Evolutionary conservation across 2,113 vertebrate species (phyloP).

Genomic region (Shinisaurus crocodilurus): DNA sequence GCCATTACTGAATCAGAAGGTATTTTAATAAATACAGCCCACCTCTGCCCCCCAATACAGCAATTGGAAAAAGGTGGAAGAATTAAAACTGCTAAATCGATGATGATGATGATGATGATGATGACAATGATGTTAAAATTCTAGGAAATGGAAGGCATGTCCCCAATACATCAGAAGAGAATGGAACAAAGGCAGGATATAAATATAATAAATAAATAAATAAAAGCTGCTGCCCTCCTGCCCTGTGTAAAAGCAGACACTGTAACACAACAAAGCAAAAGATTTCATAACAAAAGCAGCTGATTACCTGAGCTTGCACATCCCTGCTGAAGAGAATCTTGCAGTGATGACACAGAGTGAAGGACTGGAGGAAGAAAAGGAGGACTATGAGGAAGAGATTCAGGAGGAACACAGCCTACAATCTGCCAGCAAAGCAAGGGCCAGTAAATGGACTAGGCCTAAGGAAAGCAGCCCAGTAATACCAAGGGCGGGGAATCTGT

Average conservation of each 20-base stretch:
- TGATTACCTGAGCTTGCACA: slow-evolving; percentile 85
- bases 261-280: slow-evolving; percentile 40
- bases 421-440: background rate
- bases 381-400: slow-evolving; percentile 62
- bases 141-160: slow-evolving; percentile 27
- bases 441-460: background rate
- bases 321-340: slow-evolving; percentile 84
- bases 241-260: slow-evolving; percentile 34
- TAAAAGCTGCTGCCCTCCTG: too few species aligned
- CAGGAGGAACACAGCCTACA: slow-evolving; percentile 39
- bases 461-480: background rate
- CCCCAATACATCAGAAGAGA: slow-evolving; percentile 31
- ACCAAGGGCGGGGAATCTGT: background rate
- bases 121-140: background rate
- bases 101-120: background rate
- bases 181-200: too few species aligned
- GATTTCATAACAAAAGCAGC: slow-evolving; percentile 57
- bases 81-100: slow-evolving; percentile 56
- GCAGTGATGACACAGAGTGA: slow-evolving; percentile 80
- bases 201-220: too few species aligned
- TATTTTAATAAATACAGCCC: background rate
- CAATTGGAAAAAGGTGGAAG: slow-evolving; percentile 52
- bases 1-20: background rate
- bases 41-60: slow-evolving; percentile 45
- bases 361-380: slow-evolving; percentile 78